A percentile compares a stretch with the other conserved stretches of the same genome.
phyloP scores from a whole-genome alignment of 2,888 invertebrate species.

The Athalia circularis region DNA sequence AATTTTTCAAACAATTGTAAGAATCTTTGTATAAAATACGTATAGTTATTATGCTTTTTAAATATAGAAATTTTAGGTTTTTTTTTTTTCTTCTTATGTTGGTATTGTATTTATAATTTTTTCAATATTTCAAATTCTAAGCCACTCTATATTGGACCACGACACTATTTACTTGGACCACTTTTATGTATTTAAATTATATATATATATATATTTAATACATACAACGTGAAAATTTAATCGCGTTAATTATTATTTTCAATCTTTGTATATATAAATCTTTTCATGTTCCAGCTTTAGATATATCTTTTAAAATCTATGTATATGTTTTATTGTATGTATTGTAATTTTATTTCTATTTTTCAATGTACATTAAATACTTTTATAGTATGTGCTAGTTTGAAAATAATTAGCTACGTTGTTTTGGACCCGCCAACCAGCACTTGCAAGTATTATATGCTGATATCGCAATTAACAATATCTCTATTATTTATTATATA shows the following conservation, averaged over 20 bases:
- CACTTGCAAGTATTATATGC: constrained; percentile 59
- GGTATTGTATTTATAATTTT: not conserved
- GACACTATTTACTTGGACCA: constrained; percentile 57
- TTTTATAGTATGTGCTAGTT: constrained; percentile 1
- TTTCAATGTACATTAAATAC: not conserved
- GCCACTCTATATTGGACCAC: constrained; percentile 65
- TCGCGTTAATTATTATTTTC: too few species aligned
- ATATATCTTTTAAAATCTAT: not conserved
- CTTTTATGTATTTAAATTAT: constrained; percentile 37
- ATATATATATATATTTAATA: too few species aligned
- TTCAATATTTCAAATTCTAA: constrained; percentile 53
- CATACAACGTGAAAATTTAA: too few species aligned
- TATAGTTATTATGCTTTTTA: not conserved
- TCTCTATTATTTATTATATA: constrained; percentile 2
- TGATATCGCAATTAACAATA: constrained; percentile 31
- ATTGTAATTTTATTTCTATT: not conserved
- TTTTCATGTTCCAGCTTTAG: too few species aligned
- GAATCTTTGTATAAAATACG: too few species aligned
- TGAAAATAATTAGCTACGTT: constrained; percentile 69
- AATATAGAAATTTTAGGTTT: not conserved
- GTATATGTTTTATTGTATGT: not conserved
- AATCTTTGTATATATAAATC: too few species aligned
- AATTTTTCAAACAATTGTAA: too few species aligned
- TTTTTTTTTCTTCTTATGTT: not conserved
- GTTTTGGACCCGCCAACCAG: constrained; percentile 74